Evolutionary conservation across 2,888 invertebrate species (phyloP), one percentile per base, ranked within the genome.

Genomic region (Mythimna loreyi): DNA sequence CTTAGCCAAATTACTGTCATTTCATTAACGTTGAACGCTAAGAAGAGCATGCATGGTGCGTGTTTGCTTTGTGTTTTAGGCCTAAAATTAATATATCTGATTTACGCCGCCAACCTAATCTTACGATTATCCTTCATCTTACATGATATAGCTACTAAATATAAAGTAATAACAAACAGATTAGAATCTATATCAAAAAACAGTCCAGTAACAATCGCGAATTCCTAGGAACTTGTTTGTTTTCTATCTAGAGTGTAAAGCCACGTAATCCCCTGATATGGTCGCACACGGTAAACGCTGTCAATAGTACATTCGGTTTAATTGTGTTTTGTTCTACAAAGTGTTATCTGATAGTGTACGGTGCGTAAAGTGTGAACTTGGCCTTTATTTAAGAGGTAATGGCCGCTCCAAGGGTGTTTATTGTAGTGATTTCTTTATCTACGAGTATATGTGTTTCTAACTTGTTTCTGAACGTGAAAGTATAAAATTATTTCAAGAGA

Each of bases 361-460:
- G 28, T 58, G 28, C 67, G 21, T 50, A 68, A 2, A 49, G 36
- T 61, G 23, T 74, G 72, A 73, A 75, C 73, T 82, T 82, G 75
- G 53, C 55, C 25, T 63, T 58, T 28, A 57, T 63, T 76, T 64
- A 28, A 6, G 13, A 49, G 3, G 45, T 30, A 16, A 1, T 36
- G 8, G 25, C 23, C 16, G 9, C 47, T 50, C n/a, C 25, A 47
- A 56, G n/a, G 6, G 21, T 19, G 28, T 52, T 52, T n/a, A 28
- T 52, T 52, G 28, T 52, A 4, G 8, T 52, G 9, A 30, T 30
- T 52, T 52, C 52, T 52, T 52, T 52, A 52, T 52, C 52, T 4
- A 28, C 25, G n/a, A n/a, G n/a, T n/a, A n/a, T n/a, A 16, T 8
- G 6, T 50, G 8, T 6, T 25, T 28, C 9, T 52, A 28, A 52